These are phyloP conservation scores for Aeoliscus strigatus DNA, from an alignment of 2,797 vertebrate genomes.

Conservation along the genomic window DNA sequence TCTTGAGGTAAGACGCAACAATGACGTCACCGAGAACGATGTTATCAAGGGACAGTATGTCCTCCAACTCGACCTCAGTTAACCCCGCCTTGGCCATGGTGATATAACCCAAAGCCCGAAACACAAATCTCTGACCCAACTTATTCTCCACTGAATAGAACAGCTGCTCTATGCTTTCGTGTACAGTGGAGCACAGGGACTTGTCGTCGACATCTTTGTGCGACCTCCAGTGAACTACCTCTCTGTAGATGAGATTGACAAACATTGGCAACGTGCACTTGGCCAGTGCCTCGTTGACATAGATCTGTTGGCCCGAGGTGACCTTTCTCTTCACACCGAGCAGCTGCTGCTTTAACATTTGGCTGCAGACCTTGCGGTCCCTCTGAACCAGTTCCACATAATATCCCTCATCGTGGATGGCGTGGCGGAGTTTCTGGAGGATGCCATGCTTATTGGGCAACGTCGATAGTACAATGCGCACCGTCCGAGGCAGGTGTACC, in stretches of 20 bases:
- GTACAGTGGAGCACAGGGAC: slow-evolving; percentile 92
- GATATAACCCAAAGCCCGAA: slow-evolving; percentile 93
- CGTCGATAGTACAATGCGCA: slow-evolving; percentile 92
- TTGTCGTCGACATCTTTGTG: slow-evolving; percentile 97
- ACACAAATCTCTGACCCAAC: slow-evolving; percentile 86
- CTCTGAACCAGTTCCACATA: slow-evolving; percentile 89
- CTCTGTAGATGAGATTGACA: slow-evolving; percentile 95
- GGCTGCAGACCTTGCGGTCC: slow-evolving; percentile 95
- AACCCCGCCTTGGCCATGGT: slow-evolving; percentile 94
- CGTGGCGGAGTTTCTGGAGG: slow-evolving; percentile 91
- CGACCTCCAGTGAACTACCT: slow-evolving; percentile 93
- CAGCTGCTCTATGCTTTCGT: slow-evolving; percentile 96
- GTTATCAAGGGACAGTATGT: slow-evolving; percentile 95
- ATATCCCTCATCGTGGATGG: slow-evolving; percentile 88
- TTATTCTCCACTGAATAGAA: slow-evolving; percentile 94
- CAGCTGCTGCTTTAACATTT: slow-evolving; percentile 96
- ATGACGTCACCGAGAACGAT: slow-evolving; percentile 88
- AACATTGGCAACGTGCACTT: slow-evolving; percentile 99
- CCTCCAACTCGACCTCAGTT: slow-evolving; percentile 95
- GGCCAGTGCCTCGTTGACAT: slow-evolving; percentile 94
- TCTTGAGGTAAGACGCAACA: slow-evolving; percentile 80
- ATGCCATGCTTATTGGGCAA: slow-evolving; percentile 97
- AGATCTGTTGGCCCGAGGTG: slow-evolving; percentile 98
- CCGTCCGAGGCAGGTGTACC: slow-evolving; percentile 88
- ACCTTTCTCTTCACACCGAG: slow-evolving; percentile 93